Base-by-base conservation (phyloP, 2,797 vertebrate genomes). In the Sphaeramia orbicularis region DNA sequence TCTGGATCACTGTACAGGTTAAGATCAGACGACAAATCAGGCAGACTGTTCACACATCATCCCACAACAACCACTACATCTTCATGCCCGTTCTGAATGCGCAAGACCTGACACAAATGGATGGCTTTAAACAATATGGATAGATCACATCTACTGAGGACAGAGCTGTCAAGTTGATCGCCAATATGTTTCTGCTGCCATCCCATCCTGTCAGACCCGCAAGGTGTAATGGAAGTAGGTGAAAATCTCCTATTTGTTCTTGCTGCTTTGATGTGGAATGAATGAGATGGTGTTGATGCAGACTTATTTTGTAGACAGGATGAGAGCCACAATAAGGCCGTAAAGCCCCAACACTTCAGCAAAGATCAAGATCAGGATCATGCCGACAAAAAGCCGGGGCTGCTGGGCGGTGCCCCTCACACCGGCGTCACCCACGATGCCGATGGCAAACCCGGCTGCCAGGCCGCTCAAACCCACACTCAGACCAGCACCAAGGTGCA, bases 341-440 rank as follows among this genome's bases (percentile, higher is more conserved):
- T 99, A 99, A 59, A 99, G 98, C 84, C 98, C 97, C 89, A 99
- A 91, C 84, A 99, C 98, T 93, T 99, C 98, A 0, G 98, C 98
- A 1, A 99, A 99, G 92, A 99, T 99, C 88, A 99, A 93, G 71
- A 99, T 99, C 63, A 99, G 94, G 93, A 99, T 99, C 98, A 99
- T 99, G 83, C 98, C 98, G 83, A 99, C 98, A 5, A 99, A 99
- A 76, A 99, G 94, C 87, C 97, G 92, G 59, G 98, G 98, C 95
- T 99, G 98, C 93, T 99, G 98, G 42, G 98, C 98, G 0, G 97
- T 99, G 69, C 98, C 98, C 73, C 98, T 94, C 37, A 99, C 98
- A 0, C 98, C 98, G 0, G 98, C 98, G 4, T 99, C 98, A 0
- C 98, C 98, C 81, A 99, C 98, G 0, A 99, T 99, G 86, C 98